These are phyloP conservation scores for Pavo muticus DNA, from an alignment of 2,113 vertebrate genomes.

Conservation along the genomic window DNA sequence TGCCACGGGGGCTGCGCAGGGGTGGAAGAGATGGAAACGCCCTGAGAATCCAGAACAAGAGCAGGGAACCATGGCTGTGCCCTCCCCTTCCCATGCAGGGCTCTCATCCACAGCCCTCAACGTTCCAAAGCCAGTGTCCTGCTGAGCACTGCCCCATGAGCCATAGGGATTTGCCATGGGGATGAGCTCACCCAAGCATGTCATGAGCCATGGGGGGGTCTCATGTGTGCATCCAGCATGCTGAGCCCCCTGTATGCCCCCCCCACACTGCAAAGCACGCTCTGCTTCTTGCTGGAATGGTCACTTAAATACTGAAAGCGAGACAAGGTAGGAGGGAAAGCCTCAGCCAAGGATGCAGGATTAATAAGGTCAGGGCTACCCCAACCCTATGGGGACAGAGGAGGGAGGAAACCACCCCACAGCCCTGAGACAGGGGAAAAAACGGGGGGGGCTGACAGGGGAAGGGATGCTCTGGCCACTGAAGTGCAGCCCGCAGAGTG, in stretches of 20 bases:
- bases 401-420: background rate
- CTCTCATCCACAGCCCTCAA: fast-evolving
- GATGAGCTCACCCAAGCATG: background rate
- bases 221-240: fast-evolving
- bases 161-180: background rate
- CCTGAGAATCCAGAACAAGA: background rate
- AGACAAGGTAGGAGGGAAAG: background rate
- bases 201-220: background rate
- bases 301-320: background rate
- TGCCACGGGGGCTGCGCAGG: fast-evolving
- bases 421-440: background rate
- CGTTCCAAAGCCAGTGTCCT: background rate
- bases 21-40: background rate
- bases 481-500: background rate
- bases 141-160: background rate
- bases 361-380: fast-evolving
- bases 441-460: background rate
- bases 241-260: background rate
- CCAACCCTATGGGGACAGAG: background rate
- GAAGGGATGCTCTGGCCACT: background rate
- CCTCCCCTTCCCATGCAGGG: fast-evolving
- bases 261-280: fast-evolving
- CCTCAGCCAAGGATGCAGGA: background rate
- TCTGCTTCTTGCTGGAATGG: fast-evolving
- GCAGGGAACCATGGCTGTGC: fast-evolving